Base-by-base conservation (phyloP, 1,140 invertebrate genomes). In the Sminthurinus signatus region DNA sequence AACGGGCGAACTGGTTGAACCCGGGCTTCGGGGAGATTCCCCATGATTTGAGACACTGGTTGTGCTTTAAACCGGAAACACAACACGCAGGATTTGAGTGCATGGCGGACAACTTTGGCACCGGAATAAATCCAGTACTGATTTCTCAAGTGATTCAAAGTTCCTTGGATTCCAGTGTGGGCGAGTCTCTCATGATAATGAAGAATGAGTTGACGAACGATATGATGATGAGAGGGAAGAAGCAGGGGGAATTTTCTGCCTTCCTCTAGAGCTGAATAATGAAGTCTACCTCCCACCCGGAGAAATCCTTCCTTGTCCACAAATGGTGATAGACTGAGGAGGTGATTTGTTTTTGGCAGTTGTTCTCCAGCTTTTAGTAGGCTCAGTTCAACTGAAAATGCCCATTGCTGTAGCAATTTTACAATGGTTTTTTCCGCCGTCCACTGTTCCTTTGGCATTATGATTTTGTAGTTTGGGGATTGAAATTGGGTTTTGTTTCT, bases 181-280 rank as follows among this genome's bases (percentile, higher is more conserved):
- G 72, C 31, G 1, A 69, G 36, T 19, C 23, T 59, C 8, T 44
- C 1, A 70, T 74, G 72, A 57, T 69, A 55, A 14, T 75, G 15
- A 23, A 67, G 31, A 1, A 78, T 72, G 1, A 78, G 67, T 42
- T 76, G 55, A 15, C 69, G 32, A 76, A 59, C 8, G 59, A 60
- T 56, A 23, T 65, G 61, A 67, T 76, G 68, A 17, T 72, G 69
- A 10, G 62, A 39, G 28, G 75, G 73, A 42, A 76, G 48, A 14
- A 80, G 36, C 15, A 77, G 74, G 0, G 77, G 77, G 69, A 78
- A 75, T 65, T 75, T 76, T n/a, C 73, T 69, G 32, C 74, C 67
- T 52, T 68, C 70, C 2, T 50, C 32, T 0, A 77, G 54, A 19
- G 69, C 39, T 2, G 77, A 65, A 28, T 73, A 59, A 21, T 62